Percentiles rank a stretch among this genome's conserved stretches.
phyloP scores from a whole-genome alignment of 2,888 invertebrate species.

The Torymus tubicola region DNA sequence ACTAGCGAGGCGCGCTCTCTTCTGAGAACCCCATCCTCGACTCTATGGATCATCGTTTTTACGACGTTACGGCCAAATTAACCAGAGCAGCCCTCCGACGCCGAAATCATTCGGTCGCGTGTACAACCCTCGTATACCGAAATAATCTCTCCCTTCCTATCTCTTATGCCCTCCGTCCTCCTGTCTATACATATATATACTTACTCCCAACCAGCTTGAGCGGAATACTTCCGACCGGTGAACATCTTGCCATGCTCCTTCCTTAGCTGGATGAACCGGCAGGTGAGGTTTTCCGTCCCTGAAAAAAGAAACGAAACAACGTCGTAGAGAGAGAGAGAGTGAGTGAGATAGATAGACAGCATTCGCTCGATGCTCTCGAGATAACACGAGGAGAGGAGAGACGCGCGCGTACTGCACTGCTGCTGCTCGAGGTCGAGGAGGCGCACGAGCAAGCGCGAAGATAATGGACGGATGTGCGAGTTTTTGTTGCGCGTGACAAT shows the following conservation, averaged over 20 bases:
- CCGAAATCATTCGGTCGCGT: background rate
- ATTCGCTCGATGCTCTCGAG: constrained; percentile 34
- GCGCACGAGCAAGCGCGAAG: constrained; percentile 5
- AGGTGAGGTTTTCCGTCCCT: constrained; percentile 71
- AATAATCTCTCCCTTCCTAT: too few species aligned
- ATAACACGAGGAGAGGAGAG: constrained; percentile 11
- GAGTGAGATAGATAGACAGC: background rate
- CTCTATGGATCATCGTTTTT: too few species aligned
- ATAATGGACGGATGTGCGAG: constrained; percentile 45
- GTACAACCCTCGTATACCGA: too few species aligned
- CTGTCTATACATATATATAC: constrained; percentile 51
- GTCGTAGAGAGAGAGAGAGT: constrained; percentile 8
- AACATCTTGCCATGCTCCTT: constrained; percentile 71
- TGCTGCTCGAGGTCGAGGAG: constrained; percentile 27
- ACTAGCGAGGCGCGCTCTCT: too few species aligned
- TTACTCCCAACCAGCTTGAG: constrained; percentile 68
- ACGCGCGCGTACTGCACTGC: too few species aligned
- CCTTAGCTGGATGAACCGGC: constrained; percentile 69
- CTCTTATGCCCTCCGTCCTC: background rate
- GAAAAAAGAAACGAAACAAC: constrained; percentile 36
- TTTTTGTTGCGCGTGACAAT: constrained; percentile 27
- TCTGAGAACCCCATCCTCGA: too few species aligned
- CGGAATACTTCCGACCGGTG: constrained; percentile 70
- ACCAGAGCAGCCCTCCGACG: too few species aligned
- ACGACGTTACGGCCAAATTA: too few species aligned